Percentiles rank a stretch among this genome's conserved stretches.
Evolutionary conservation across 2,797 vertebrate species (phyloP).

Genomic region (Diplodus sargus): DNA sequence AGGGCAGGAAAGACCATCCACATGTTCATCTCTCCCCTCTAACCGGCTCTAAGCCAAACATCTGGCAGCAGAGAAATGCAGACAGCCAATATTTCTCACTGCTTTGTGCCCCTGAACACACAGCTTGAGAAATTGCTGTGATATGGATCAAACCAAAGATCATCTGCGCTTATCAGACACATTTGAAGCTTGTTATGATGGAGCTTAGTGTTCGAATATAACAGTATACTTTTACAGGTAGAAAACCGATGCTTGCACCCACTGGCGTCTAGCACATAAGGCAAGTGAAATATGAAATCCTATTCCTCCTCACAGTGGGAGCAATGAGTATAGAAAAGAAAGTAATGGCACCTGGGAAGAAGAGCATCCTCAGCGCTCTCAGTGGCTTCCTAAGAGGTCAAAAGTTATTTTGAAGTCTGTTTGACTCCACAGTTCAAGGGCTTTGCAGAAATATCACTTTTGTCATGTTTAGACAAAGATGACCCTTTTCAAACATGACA

Average conservation of each 20-base stretch:
- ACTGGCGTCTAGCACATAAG: background rate
- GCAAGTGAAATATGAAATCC: background rate
- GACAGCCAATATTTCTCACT: constrained; percentile 44
- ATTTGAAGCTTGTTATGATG: background rate
- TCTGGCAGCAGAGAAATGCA: constrained; percentile 60
- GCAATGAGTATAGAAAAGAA: background rate
- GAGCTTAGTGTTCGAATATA: background rate
- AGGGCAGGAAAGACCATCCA: constrained; percentile 28
- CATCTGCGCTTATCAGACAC: background rate
- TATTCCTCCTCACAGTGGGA: background rate
- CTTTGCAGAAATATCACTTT: background rate
- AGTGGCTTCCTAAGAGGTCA: background rate
- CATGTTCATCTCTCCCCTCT: constrained; percentile 55
- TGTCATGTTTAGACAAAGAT: background rate
- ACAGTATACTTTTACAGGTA: background rate
- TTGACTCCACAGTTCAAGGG: background rate
- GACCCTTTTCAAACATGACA: background rate
- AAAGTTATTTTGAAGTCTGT: background rate
- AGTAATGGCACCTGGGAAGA: background rate
- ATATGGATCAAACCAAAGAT: constrained; percentile 2
- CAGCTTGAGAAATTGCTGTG: background rate
- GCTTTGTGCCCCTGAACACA: constrained; percentile 6
- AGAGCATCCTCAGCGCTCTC: background rate
- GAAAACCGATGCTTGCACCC: background rate
- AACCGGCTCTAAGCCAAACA: constrained; percentile 62